A percentile compares a stretch with the other conserved stretches of the same genome.
These are phyloP conservation scores for Aspidiotus rigidus DNA, from an alignment of 2,888 invertebrate genomes.

Conservation along the genomic window DNA sequence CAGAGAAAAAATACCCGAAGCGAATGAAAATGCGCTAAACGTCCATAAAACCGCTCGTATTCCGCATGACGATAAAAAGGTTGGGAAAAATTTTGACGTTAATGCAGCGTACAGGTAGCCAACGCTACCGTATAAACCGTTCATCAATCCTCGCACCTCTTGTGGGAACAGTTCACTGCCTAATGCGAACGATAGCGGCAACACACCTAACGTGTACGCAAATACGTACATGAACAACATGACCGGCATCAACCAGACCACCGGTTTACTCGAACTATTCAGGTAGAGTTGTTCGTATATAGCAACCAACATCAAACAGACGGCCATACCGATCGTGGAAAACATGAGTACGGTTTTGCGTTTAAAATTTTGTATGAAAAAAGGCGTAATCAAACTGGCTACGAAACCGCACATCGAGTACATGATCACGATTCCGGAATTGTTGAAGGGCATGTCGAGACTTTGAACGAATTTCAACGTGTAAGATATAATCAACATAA, in stretches of 20 bases:
- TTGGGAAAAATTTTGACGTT: slow-evolving; percentile 33
- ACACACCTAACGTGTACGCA: slow-evolving; percentile 22
- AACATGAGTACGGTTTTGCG: slow-evolving; percentile 10
- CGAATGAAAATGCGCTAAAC: slow-evolving; percentile 9
- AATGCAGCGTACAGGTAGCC: slow-evolving; percentile 2
- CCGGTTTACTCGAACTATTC: slow-evolving; percentile 15
- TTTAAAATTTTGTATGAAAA: slow-evolving; percentile 1
- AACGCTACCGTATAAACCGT: slow-evolving; percentile 6
- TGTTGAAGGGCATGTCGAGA: slow-evolving; percentile 12
- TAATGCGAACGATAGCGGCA: slow-evolving; percentile 32
- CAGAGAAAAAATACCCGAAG: slow-evolving; percentile 11
- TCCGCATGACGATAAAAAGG: slow-evolving; percentile 16
- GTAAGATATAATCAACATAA: slow-evolving; percentile 7
- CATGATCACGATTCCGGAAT: not conserved
- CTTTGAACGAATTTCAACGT: slow-evolving; percentile 12
- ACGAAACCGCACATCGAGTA: slow-evolving; percentile 14
- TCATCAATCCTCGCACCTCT: slow-evolving; percentile 27
- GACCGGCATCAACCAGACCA: not conserved
- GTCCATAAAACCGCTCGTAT: slow-evolving; percentile 9
- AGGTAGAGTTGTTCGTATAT: slow-evolving; percentile 12
- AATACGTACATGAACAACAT: slow-evolving; percentile 28
- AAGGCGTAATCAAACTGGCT: slow-evolving; percentile 20
- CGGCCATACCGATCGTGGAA: slow-evolving; percentile 11
- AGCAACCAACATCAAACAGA: slow-evolving; percentile 3
- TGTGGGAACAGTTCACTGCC: slow-evolving; percentile 34